phyloP scores from a whole-genome alignment of 2,888 invertebrate species.

The Siphlonurus alternatus region DNA sequence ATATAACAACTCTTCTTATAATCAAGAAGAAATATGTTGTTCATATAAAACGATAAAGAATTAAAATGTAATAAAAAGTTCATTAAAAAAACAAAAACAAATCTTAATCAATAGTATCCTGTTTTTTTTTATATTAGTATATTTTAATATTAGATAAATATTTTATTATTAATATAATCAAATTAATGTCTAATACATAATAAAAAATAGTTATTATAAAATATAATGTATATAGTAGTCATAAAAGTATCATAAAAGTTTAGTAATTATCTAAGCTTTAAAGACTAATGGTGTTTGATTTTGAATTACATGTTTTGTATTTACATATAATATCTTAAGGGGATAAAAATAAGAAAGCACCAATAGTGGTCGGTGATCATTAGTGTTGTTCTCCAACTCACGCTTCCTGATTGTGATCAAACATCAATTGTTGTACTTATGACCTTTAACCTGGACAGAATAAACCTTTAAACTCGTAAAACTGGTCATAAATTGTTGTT shows the following conservation, averaged over 20 bases:
- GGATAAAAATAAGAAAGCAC: neutral
- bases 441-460: neutral
- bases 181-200: neutral
- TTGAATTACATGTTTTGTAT: neutral
- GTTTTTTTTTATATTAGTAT: too few species aligned
- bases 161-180: neutral
- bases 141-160: too few species aligned
- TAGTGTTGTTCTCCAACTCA: neutral
- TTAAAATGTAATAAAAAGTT: too few species aligned
- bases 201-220: neutral
- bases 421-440: neutral
- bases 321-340: neutral
- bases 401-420: neutral
- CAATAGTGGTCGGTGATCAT: neutral
- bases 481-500: neutral
- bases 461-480: neutral
- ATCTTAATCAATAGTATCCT: too few species aligned
- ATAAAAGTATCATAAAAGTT: neutral
- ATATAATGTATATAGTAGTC: too few species aligned
- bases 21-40: too few species aligned
- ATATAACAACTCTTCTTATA: too few species aligned
- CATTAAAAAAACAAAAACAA: too few species aligned
- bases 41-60: too few species aligned
- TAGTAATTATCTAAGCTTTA: neutral
- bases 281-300: neutral